Evolutionary conservation across 2,888 invertebrate species (phyloP).

Genomic region (Himalopsyche japonica): DNA sequence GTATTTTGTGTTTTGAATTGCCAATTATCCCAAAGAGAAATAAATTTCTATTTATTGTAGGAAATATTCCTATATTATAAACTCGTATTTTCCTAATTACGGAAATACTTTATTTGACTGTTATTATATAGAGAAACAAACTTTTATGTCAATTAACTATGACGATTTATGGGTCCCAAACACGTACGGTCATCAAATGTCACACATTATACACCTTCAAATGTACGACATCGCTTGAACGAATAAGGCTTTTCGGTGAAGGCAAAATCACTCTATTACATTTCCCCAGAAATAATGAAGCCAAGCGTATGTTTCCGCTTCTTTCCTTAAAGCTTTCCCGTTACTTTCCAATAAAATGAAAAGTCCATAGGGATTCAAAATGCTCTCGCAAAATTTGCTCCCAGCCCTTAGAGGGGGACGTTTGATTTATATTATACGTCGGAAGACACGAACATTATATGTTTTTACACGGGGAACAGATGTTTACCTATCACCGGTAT

Average conservation of each 20-base stretch:
- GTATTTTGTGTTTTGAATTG: too few species aligned
- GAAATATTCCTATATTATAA: neutral
- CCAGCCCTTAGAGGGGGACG: neutral
- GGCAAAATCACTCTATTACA: neutral
- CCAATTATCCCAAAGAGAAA: neutral
- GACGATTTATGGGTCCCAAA: neutral
- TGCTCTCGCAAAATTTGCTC: neutral
- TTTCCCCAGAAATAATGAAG: conserved; percentile 1
- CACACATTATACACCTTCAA: neutral
- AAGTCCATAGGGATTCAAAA: neutral
- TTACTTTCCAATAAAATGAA: conserved; percentile 1
- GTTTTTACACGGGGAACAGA: neutral
- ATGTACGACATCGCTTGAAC: neutral
- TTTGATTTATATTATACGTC: neutral
- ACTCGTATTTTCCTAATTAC: neutral
- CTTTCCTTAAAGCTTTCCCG: neutral
- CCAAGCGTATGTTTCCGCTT: neutral
- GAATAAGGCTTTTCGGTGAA: neutral
- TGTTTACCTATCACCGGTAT: neutral
- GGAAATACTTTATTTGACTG: neutral
- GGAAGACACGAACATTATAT: neutral
- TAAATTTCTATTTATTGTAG: neutral
- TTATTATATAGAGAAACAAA: neutral
- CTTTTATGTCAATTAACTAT: neutral
- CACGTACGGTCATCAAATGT: neutral